Conservation (phyloP, 2,888 invertebrate species). For the Cephonodes hylas region DNA sequence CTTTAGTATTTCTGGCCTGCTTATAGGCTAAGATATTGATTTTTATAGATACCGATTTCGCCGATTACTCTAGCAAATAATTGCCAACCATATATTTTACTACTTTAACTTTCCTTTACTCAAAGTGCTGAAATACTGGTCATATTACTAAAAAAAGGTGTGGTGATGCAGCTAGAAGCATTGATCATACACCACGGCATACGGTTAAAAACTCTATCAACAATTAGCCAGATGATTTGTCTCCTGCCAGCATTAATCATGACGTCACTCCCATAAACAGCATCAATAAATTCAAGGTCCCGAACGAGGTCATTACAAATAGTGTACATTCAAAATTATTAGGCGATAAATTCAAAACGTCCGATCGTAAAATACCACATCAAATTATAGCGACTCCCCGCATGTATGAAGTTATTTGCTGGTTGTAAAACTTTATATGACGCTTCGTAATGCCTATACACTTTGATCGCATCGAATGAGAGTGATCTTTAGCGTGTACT, state of each 20-base stretch:
- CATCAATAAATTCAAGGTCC: not conserved
- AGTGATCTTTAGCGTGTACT: slow-evolving; percentile 17
- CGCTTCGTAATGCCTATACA: slow-evolving; percentile 28
- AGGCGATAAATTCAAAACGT: slow-evolving; percentile 40
- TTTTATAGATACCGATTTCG: no score
- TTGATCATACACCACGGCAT: no score
- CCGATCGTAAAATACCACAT: slow-evolving; percentile 33
- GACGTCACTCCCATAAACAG: not conserved
- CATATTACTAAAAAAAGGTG: no score
- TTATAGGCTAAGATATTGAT: no score
- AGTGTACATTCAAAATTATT: slow-evolving; percentile 31
- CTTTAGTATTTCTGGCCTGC: no score
- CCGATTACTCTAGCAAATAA: no score
- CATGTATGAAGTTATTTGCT: slow-evolving; percentile 34
- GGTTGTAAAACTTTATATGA: slow-evolving; percentile 41
- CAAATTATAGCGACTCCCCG: slow-evolving; percentile 32
- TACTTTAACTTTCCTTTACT: no score
- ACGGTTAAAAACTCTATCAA: not conserved
- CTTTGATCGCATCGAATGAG: slow-evolving; percentile 35
- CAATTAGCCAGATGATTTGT: not conserved
- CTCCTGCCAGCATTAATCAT: not conserved
- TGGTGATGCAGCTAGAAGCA: no score
- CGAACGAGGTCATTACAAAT: slow-evolving; percentile 4
- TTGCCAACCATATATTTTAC: no score
- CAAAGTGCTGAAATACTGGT: no score